Evolutionary conservation across 2,113 vertebrate species (phyloP).

Genomic region (Oncorhynchus masou): DNA sequence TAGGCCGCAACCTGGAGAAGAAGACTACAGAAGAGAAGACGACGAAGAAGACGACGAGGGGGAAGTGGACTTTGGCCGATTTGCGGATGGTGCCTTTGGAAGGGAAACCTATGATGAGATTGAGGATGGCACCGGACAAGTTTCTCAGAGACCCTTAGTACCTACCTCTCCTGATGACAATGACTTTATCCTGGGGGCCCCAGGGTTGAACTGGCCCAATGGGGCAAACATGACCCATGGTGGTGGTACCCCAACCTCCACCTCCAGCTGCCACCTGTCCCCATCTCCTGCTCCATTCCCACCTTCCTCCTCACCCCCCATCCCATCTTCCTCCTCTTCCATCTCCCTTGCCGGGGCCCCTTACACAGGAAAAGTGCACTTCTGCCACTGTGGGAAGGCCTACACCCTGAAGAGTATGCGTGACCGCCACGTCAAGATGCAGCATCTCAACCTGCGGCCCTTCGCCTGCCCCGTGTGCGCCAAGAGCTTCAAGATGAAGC

Average conservation of each 20-base stretch:
- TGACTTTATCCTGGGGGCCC: slow-evolving; percentile 51
- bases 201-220: slow-evolving; percentile 59
- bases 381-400: slow-evolving; percentile 80
- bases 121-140: slow-evolving; percentile 72
- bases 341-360: slow-evolving; percentile 60
- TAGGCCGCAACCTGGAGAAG: slow-evolving; percentile 43
- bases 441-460: slow-evolving; percentile 78
- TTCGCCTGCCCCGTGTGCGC: slow-evolving; percentile 78
- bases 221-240: slow-evolving; percentile 10
- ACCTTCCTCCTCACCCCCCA: slow-evolving; percentile 65
- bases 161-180: slow-evolving; percentile 59
- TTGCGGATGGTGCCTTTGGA: slow-evolving; percentile 49
- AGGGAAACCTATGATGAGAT: slow-evolving; percentile 74
- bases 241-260: slow-evolving; percentile 35
- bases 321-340: slow-evolving; percentile 70
- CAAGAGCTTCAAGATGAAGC: slow-evolving; percentile 83
- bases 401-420: slow-evolving; percentile 82
- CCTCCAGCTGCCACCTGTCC: slow-evolving; percentile 51
- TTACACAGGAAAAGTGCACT: slow-evolving; percentile 74
- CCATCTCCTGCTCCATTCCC: slow-evolving; percentile 55
- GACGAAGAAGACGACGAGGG: slow-evolving; percentile 58
- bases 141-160: slow-evolving; percentile 72
- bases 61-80: slow-evolving; percentile 60
- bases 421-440: slow-evolving; percentile 81
- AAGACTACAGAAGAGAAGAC: slow-evolving; percentile 41